These are phyloP conservation scores for Gymnobelideus leadbeateri DNA, from an alignment of 2,113 vertebrate genomes.

Conservation along the genomic window DNA sequence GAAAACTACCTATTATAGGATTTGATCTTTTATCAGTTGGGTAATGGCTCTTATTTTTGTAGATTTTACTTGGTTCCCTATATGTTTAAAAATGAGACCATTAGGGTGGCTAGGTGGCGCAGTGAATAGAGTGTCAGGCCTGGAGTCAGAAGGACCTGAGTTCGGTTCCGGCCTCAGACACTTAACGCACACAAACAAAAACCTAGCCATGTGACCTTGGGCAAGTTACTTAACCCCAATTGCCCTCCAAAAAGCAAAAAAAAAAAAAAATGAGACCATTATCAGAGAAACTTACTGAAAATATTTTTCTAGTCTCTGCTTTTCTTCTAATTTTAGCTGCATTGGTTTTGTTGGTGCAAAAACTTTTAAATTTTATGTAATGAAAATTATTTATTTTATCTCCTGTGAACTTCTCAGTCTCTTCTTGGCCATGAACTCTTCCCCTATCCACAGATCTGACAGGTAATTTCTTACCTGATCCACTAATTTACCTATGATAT, in stretches of 20 bases:
- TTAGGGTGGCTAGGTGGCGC: no score
- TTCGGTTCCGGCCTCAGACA: no score
- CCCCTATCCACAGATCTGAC: not conserved
- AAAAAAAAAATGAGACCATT: not conserved
- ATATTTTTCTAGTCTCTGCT: not conserved
- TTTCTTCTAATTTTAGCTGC: not conserved
- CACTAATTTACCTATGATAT: not conserved
- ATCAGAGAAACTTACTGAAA: not conserved
- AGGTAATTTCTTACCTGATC: not conserved
- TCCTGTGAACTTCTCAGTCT: not conserved
- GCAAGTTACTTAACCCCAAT: no score
- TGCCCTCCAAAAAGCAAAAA: no score
- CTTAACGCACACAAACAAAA: no score
- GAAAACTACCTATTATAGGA: not conserved
- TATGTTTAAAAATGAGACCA: not conserved
- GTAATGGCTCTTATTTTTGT: not conserved
- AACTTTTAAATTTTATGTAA: not conserved
- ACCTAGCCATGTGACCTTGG: no score
- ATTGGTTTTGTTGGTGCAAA: not conserved
- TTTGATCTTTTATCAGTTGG: not conserved
- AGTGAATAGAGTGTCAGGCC: no score
- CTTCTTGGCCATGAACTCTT: not conserved
- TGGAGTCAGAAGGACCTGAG: no score
- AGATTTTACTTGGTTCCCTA: not conserved
- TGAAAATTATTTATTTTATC: not conserved